Conservation (phyloP, 2,888 invertebrate genomes). For the Dusona sp. region DNA sequence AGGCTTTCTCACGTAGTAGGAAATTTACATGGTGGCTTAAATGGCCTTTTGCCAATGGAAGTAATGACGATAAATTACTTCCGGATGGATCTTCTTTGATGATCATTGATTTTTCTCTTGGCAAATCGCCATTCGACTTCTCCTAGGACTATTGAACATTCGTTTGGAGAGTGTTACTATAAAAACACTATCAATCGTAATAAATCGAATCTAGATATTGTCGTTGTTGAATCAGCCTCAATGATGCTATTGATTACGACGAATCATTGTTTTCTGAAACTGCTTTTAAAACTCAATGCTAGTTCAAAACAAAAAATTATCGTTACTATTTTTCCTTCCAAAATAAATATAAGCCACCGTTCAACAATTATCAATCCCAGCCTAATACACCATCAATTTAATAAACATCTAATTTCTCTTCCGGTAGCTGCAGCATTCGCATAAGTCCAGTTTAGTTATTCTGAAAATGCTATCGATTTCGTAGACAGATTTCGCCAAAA, state of each 20-base stretch:
- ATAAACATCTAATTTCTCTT: no score
- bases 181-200: background rate
- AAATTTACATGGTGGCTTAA: background rate
- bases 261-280: background rate
- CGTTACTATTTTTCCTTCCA: background rate
- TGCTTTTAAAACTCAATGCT: background rate
- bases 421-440: background rate
- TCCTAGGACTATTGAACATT: background rate
- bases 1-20: background rate
- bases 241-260: background rate
- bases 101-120: constrained; percentile 6
- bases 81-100: constrained; percentile 22
- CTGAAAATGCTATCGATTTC: background rate
- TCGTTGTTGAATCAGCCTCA: background rate
- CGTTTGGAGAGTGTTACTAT: background rate
- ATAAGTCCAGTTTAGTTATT: background rate
- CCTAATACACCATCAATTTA: background rate
- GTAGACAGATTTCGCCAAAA: background rate
- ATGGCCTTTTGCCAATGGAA: constrained; percentile 20
- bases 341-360: background rate
- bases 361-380: background rate
- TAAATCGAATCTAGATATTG: background rate
- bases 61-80: constrained; percentile 11
- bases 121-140: constrained; percentile 3
- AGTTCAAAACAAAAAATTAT: background rate